Evolutionary conservation across 2,888 invertebrate genomes (phyloP).

Genomic region (Seladonia tumulorum): DNA sequence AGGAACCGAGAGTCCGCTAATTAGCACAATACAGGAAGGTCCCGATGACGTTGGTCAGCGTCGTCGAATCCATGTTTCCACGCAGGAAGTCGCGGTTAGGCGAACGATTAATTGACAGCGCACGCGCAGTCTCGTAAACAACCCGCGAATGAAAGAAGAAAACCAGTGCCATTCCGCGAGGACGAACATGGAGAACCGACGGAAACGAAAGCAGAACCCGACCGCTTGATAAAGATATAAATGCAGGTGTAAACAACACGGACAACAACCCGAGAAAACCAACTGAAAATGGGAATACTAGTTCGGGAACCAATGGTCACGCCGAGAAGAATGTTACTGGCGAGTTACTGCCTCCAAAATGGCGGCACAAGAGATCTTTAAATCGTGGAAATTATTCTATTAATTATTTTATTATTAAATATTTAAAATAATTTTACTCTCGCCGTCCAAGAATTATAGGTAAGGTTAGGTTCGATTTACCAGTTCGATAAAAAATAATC

Average conservation of each 20-base stretch:
- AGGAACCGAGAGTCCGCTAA: background rate
- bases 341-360: background rate
- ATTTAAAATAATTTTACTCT: background rate
- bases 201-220: background rate
- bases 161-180: background rate
- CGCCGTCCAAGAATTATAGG: no score
- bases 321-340: background rate
- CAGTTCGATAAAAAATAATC: no score
- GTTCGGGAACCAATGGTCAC: background rate
- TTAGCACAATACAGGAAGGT: background rate
- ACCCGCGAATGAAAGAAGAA: background rate
- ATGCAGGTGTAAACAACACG: background rate
- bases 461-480: no score
- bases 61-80: background rate
- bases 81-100: background rate
- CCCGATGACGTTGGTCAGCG: background rate
- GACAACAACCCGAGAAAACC: no score
- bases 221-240: constrained; percentile 2
- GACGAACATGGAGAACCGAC: constrained; percentile 12
- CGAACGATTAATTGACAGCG: constrained; percentile 2
- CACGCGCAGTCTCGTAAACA: background rate
- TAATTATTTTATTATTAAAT: no score
- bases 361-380: background rate
- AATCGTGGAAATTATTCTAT: no score
- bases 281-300: constrained; percentile 6